phyloP scores from a whole-genome alignment of 2,797 vertebrate species.

The Arrhamphus sclerolepis region DNA sequence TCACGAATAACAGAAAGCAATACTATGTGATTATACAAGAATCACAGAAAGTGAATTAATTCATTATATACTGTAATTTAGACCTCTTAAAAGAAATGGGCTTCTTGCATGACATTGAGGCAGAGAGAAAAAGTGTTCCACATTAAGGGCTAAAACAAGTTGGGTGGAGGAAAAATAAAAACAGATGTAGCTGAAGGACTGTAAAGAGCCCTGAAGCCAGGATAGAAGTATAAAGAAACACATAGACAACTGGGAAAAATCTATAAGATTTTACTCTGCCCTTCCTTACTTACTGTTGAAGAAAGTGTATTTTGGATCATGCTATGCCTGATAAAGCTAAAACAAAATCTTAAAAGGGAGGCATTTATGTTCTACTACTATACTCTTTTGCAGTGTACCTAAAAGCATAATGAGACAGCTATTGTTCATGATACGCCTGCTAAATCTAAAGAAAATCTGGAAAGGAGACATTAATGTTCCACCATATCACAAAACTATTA shows the following conservation, averaged over 20 bases:
- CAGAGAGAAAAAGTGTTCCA: constrained; percentile 39
- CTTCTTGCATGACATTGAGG: constrained; percentile 26
- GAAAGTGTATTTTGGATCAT: constrained; percentile 17
- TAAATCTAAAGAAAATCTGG: constrained; percentile 37
- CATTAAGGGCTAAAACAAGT: constrained; percentile 24
- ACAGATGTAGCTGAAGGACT: constrained; percentile 47
- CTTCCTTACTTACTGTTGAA: constrained; percentile 11
- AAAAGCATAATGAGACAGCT: too few species aligned
- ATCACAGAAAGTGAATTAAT: constrained; percentile 10
- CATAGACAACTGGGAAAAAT: constrained; percentile 39
- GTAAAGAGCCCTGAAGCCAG: constrained; percentile 27
- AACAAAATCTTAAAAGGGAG: constrained; percentile 17
- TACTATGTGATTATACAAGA: too few species aligned
- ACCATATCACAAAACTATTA: constrained; percentile 18
- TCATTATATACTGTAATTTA: neutral
- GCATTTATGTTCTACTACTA: too few species aligned
- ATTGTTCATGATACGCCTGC: constrained; percentile 2
- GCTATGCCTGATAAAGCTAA: constrained; percentile 23
- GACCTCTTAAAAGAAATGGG: constrained; percentile 10
- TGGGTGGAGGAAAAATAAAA: constrained; percentile 30
- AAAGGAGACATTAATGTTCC: neutral
- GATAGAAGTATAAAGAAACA: constrained; percentile 40
- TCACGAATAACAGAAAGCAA: neutral
- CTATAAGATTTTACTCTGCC: constrained; percentile 13
- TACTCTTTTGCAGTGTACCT: too few species aligned